phyloP scores from a whole-genome alignment of 1,140 invertebrate genomes.

The Nomia melanderi region DNA sequence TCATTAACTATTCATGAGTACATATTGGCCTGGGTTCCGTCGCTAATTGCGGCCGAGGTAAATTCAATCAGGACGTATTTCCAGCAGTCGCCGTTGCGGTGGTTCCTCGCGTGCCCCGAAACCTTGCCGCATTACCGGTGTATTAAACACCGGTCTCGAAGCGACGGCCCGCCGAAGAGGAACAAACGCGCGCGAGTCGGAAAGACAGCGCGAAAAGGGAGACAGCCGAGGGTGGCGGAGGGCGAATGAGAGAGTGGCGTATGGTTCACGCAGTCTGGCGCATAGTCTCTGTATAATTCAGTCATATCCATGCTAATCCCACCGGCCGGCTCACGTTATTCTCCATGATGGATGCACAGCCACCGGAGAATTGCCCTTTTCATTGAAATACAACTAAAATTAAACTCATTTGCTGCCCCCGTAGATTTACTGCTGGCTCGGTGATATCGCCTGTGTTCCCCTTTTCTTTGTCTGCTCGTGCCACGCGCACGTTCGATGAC shows the following conservation, averaged over 20 bases:
- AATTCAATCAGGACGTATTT: conserved; percentile 53
- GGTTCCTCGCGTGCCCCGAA: conserved; percentile 34
- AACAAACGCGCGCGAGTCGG: conserved; percentile 45
- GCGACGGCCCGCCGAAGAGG: conserved; percentile 68
- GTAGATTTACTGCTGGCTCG: conserved; percentile 63
- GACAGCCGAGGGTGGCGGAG: conserved; percentile 10
- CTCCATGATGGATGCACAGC: conserved; percentile 75
- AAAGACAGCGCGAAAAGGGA: conserved; percentile 55
- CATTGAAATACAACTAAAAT: conserved; percentile 78
- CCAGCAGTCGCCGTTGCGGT: not conserved
- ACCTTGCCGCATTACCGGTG: conserved; percentile 59
- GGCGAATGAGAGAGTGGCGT: conserved; percentile 60
- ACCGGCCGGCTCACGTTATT: conserved; percentile 72
- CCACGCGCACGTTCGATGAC: not conserved
- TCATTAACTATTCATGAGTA: conserved; percentile 4
- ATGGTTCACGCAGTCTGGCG: conserved; percentile 76
- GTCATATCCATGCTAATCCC: conserved; percentile 78
- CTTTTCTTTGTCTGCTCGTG: not conserved
- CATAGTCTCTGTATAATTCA: conserved; percentile 77
- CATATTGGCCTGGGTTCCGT: not conserved
- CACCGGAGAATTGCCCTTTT: conserved; percentile 76
- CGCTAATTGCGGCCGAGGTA: conserved; percentile 1
- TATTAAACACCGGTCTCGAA: conserved; percentile 62
- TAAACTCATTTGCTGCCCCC: conserved; percentile 74
- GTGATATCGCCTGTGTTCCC: not conserved